Evolutionary conservation across 2,113 vertebrate genomes (phyloP), one percentile per base, ranked within the genome.

Genomic region (Rousettus leschenaultii): DNA sequence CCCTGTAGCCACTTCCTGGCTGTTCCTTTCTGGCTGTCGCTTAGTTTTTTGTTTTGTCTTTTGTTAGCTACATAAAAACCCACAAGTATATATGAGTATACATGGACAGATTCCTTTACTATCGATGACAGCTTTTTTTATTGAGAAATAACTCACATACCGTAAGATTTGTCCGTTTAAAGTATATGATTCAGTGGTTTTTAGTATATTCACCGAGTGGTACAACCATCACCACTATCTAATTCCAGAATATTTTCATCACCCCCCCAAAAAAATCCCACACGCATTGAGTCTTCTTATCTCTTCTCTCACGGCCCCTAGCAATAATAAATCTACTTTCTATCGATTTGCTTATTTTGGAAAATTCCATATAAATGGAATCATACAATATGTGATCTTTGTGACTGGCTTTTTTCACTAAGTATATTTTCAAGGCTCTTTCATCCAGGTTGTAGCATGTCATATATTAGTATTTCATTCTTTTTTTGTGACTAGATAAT

Each of bases 11-110:
- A 15, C 79, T 86, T 96, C 79, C 65, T 45, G 84, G 51, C 43
- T 48, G 73, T 86, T 96, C 79, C 65, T 86, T 96, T 74, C 65
- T 45, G 84, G 51, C 43, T 48, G 73, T 68, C n/a, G n/a, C 16
- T 71, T 57, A 19, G 43, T 48, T 18, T 71, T 63, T 14, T 18
- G 19, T 30, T 79, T 68, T 11, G 38, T 53, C 66, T 66, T n/a
- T 79, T 40, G 68, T 48, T 48, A 59, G 59, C 59, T 63, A 48
- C 59, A 28, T 40, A 59, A 13, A 51, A 12, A 57, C 26, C 28
- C 19, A 61, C 40, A 92, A 24, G 30, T 59, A 65, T 38, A 26
- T 19, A 28, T 26, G 59, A 28, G 19, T 61, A 28, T 61, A 28
- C 59, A 33, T 28, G 48, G 19, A 65, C 38, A 48, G 26, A 68